Percentiles rank a stretch among this genome's conserved stretches.
Evolutionary conservation across 2,797 vertebrate genomes (phyloP).

Genomic region (Orestias chungarensis): DNA sequence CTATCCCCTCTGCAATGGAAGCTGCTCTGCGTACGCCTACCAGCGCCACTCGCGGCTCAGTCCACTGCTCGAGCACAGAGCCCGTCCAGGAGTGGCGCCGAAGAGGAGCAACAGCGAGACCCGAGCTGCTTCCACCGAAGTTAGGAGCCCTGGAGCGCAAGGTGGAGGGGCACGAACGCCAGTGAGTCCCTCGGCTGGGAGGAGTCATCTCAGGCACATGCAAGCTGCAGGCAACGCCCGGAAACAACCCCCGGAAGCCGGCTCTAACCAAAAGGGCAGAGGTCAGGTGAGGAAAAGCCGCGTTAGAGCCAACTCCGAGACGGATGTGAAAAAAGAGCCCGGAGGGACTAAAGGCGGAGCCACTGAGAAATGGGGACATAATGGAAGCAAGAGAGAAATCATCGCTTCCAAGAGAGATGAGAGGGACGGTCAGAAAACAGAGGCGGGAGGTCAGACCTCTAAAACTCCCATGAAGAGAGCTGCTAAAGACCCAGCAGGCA

Average conservation of each 20-base stretch:
- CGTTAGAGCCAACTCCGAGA: slow-evolving; percentile 71
- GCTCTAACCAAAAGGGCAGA: slow-evolving; percentile 54
- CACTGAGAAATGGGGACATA: slow-evolving; percentile 65
- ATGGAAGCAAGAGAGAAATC: slow-evolving; percentile 66
- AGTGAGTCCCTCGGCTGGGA: slow-evolving; percentile 74
- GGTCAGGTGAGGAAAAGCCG: slow-evolving; percentile 71
- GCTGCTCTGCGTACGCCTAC: slow-evolving; percentile 80
- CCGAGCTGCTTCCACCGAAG: slow-evolving; percentile 69
- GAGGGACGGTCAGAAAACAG: slow-evolving; percentile 71
- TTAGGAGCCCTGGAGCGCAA: slow-evolving; percentile 62
- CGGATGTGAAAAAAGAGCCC: slow-evolving; percentile 72
- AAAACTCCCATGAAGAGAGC: slow-evolving; percentile 71
- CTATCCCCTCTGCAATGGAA: slow-evolving; percentile 83
- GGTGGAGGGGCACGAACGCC: slow-evolving; percentile 67
- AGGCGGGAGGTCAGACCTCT: slow-evolving; percentile 56
- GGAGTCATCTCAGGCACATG: slow-evolving; percentile 76
- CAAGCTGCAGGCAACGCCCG: slow-evolving; percentile 77
- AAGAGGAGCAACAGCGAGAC: slow-evolving; percentile 85
- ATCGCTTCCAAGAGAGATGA: slow-evolving; percentile 69
- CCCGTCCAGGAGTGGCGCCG: slow-evolving; percentile 54
- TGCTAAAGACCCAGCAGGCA: slow-evolving; percentile 64
- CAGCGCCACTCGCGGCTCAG: slow-evolving; percentile 83
- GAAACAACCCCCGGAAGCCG: slow-evolving; percentile 65
- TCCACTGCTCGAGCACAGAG: slow-evolving; percentile 76
- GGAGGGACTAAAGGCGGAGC: slow-evolving; percentile 52